A percentile compares a stretch with the other conserved stretches of the same genome.
phyloP scores from a whole-genome alignment of 2,113 vertebrate species.

The Scolopax mira region DNA sequence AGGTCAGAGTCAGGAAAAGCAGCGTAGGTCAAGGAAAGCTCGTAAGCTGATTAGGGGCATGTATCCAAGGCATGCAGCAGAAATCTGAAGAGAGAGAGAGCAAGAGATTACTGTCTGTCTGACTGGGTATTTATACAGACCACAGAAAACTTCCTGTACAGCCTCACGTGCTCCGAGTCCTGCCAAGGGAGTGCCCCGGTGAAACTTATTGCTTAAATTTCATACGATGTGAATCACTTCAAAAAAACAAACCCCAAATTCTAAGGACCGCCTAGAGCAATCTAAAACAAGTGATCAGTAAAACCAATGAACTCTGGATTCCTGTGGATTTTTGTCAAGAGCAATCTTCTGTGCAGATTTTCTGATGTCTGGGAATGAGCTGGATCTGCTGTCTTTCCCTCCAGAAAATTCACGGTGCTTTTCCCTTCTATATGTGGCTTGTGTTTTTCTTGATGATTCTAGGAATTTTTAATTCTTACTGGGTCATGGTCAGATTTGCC shows the following conservation, averaged over 20 bases:
- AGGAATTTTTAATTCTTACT: not conserved
- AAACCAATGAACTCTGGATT: not conserved
- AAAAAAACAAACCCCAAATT: not conserved
- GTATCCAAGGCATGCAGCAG: not conserved
- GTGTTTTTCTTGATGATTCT: not conserved
- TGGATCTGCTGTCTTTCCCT: not conserved
- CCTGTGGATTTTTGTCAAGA: not conserved
- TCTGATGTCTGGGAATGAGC: not conserved
- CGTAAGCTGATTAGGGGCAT: conserved; percentile 35
- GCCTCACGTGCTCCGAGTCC: not conserved
- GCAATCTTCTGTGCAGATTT: not conserved
- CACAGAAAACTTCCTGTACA: not conserved
- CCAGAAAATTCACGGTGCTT: not conserved
- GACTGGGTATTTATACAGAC: conserved; percentile 43
- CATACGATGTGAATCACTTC: not conserved
- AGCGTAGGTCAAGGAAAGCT: conserved; percentile 32
- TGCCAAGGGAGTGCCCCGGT: not conserved
- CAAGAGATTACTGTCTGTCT: conserved; percentile 47
- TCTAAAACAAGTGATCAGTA: not conserved
- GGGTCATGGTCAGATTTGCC: not conserved
- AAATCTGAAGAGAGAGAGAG: conserved; percentile 30
- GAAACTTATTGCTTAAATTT: not conserved
- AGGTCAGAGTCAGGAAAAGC: not conserved
- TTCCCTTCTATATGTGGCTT: not conserved
- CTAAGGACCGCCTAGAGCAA: not conserved